Base-by-base conservation (phyloP, 2,113 vertebrate genomes). In the Phycodurus eques region DNA sequence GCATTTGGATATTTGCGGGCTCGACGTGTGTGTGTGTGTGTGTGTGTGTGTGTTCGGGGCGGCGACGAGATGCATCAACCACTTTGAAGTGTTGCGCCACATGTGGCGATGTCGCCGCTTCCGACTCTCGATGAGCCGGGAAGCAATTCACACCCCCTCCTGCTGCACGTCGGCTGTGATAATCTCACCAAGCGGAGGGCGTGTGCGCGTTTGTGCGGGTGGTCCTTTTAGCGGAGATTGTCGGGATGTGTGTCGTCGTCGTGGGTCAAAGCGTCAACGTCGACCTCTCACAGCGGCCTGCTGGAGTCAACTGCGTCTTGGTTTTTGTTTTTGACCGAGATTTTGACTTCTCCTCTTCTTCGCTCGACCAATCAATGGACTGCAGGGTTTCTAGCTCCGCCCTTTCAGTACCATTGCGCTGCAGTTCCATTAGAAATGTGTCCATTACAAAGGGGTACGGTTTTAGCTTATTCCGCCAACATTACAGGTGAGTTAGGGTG, bases 211-310 rank as follows among this genome's bases (percentile, higher is more conserved):
- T 22, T 19, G 59, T 20, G 19, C 35, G 31, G 27, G 20, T 44
- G 31, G 65, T 61, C 73, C 42, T 43, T 67, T 3, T 17, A 31
- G 73, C 71, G 49, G 72, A 39, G 33, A 73, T 31, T 15, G 53
- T 56, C 20, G 13, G 64, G 8, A 35, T 15, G 70, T 61, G 49
- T 17, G 19, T 4, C 31, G 44, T 8, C 69, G 15, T 47, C 57
- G 12, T 51, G 64, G 60, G 20, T 69, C 71, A 80, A 73, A 71
- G 76, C 75, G 78, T 80, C 44, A 5, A 78, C 71, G 68, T 80
- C 89, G 90, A 89, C 90, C 83, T 86, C 85, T 80, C 60, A 67
- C 84, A 71, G 83, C 73, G 88, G 78, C 80, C 78, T 75, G 86
- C 61, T 71, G n/a, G 80, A 89, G 86, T 89, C 87, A 91, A 90